Evolutionary conservation across 2,888 invertebrate genomes (phyloP), one percentile per base, ranked within the genome.

Genomic region (Pristionchus entomophagus): DNA sequence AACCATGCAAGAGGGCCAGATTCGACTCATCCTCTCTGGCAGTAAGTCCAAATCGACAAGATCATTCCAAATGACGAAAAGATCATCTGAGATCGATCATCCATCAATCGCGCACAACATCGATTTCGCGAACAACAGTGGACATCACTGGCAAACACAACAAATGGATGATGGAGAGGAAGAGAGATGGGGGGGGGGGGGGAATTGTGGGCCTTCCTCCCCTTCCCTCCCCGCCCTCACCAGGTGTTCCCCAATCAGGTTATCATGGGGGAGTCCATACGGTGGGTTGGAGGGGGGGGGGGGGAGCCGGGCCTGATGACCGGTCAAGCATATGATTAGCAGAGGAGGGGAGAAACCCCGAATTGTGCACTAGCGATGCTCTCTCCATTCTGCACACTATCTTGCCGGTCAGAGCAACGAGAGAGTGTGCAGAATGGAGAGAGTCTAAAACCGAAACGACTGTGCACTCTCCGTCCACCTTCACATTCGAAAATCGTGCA

Each of bases 211-310:
- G 73, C 26, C 41, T 73, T 38, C 35, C 38, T 38, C 19, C 32
- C 65, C n/a, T n/a, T 19, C 35, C 62, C 35, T 65, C 32, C 32
- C 8, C 35, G 32, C 12, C 41, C 8, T 41, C 12, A 41, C 73
- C 73, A 73, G 73, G 73, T 73, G 73, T 73, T 73, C 73, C n/a
- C n/a, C 73, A 73, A 73, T 73, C 73, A 73, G 73, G 73, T 73
- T 73, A 73, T 73, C 73, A 73, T 73, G 22, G n/a, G n/a, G 26
- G 29, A 59, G 17, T 65, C 35, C 73, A 73, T 73, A 45, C n/a
- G 73, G 41, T n/a, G 73, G 45, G 41, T 41, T 41, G 22, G 22
- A 73, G 38, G n/a, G n/a, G 73, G 41, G 45, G 73, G 45, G 41
- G 73, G 73, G 22, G 22, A 73, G 38, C 65, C 22, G 65, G 14